phyloP scores from a whole-genome alignment of 2,113 vertebrate species.

The Lathamus discolor region DNA sequence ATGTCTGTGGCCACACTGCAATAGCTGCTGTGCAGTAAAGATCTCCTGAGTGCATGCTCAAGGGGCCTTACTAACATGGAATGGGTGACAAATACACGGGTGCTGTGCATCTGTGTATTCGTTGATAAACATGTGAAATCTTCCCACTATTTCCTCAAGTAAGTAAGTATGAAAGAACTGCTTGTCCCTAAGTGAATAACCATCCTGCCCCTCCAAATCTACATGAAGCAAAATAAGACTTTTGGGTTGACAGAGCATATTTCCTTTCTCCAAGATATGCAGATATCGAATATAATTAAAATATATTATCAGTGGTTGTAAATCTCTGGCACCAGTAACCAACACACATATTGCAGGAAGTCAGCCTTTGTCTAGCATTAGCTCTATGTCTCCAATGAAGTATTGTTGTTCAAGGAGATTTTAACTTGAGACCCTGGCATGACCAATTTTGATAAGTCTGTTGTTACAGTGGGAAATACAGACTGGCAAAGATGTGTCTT shows the following conservation, averaged over 20 bases:
- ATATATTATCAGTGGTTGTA: conserved; percentile 59
- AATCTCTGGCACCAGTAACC: conserved; percentile 54
- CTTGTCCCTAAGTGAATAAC: neutral
- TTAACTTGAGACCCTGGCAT: conserved; percentile 44
- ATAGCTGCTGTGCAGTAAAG: neutral
- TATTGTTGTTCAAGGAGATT: conserved; percentile 41
- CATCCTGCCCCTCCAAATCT: neutral
- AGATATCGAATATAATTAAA: conserved; percentile 61
- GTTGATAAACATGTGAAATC: neutral
- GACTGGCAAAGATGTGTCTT: conserved; percentile 40
- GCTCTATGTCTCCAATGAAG: conserved; percentile 36
- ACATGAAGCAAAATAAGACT: neutral
- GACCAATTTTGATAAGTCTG: conserved; percentile 53
- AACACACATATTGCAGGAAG: conserved; percentile 44
- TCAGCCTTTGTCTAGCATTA: conserved; percentile 41
- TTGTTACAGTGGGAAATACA: conserved; percentile 5
- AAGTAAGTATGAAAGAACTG: neutral
- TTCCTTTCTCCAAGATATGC: conserved; percentile 54
- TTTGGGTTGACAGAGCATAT: conserved; percentile 33
- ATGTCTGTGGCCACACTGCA: neutral
- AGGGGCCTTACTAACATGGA: neutral
- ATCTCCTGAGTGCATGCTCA: neutral
- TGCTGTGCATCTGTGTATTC: neutral
- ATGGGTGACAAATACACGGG: neutral
- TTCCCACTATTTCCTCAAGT: neutral